Evolutionary conservation across 1,140 invertebrate genomes (phyloP), one percentile per base, ranked within the genome.

Genomic region (Drosophila bifasciata): DNA sequence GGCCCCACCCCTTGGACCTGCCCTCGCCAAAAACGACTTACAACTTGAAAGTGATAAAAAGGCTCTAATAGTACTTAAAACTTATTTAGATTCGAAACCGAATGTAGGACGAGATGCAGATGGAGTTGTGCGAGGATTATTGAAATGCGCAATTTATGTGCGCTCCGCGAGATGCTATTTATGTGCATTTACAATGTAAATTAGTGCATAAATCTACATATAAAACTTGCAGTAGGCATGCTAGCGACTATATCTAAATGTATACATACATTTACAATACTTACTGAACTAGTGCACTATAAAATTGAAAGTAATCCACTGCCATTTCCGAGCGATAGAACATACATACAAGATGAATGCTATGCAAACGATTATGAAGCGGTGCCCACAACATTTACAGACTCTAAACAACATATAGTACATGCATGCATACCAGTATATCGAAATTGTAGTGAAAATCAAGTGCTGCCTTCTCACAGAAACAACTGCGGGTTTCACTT

Each of bases 171-270:
- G 69, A 53, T 61, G 56, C 72, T 75, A 62, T 67, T 73, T 74
- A 76, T 79, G 75, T 83, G 81, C 74, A 86, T 88, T 86, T 86
- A 86, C 83, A 77, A 83, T 81, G 83, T 86, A 76, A 86, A 88
- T 69, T 63, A 78, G 71, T 71, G 73, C 79, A 72, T 91, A 90
- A 75, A 76, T 71, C 85, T 61, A n/a, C n/a, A n/a, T n/a, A 74
- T 58, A 62, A 25, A 52, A 43, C 63, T 57, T 50, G 55, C 76
- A 69, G 72, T 72, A 67, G 76, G 59, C 67, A 63, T 67, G 51
- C 56, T 77, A 77, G 57, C 56, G 52, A 64, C 68, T 66, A 55
- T 40, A 67, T 58, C 46, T 59, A 56, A 21, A 58, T 59, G 49
- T 44, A 56, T 61, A 45, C 48, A 63, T 74, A 43, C 48, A 63